Evolutionary conservation across 2,113 vertebrate species (phyloP), one percentile per base, ranked within the genome.

Genomic region (Cebus imitator): DNA sequence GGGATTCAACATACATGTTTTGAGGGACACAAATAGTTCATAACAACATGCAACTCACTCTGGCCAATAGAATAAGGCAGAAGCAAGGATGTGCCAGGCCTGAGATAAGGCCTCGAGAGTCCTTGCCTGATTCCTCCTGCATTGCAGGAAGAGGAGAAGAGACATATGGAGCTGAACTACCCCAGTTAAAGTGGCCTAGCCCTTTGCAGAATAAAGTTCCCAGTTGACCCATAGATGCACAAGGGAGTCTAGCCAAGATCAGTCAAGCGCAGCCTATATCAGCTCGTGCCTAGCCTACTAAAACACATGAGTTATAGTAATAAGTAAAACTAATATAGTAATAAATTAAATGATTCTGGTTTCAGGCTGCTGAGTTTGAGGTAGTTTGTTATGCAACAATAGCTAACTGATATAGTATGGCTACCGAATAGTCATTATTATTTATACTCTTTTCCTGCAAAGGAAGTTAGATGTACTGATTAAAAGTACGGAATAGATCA

Each of bases 81-180:
- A 72, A 52, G 37, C 30, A 32, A 14, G n/a, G 21, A 11, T 1
- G 16, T n/a, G 20, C 48, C 50, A 14, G 1, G 48, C 78, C 25
- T 55, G 73, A 68, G 50, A 73, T 1, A 0, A 75, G 25, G 7
- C 8, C 50, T 50, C 52, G 3, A 30, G 30, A n/a, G 6, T 1
- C 20, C 35, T 90, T 35, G 7, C 1, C 0, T 48, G 55, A 14
- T 55, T 75, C 17, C 50, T 45, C 32, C 48, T 58, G 76, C 3
- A 20, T 21, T 18, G 32, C 21, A 78, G 27, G 16, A 45, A 20
- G 43, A 25, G 5, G 2, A 40, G 1, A 32, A 37, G 73, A 78
- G 45, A 70, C 1, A 0, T 5, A 6, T 1, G 30, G 12, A 78
- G 27, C 27, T 5, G 7, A 23, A 8, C 0, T 13, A 16, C 32